Base-by-base conservation (phyloP, 1,140 invertebrate species). In the Halictus rubicundus region DNA sequence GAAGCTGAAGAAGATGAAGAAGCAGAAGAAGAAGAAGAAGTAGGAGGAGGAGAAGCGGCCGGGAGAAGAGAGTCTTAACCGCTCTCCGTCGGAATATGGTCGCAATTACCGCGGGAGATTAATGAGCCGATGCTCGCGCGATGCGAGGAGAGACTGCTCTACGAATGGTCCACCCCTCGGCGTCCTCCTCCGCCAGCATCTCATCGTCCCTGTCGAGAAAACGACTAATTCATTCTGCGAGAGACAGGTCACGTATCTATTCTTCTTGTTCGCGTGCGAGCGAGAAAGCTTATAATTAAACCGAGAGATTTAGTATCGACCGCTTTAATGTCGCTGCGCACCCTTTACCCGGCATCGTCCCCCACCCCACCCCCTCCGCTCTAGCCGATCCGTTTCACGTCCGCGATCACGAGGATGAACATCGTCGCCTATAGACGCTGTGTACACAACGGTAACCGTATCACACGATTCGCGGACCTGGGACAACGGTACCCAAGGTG, bases 51-150 rank as follows among this genome's bases (percentile, higher is more conserved):
- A 82, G 72, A 78, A 64, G 64, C 69, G 73, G 83, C 46, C 39
- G 77, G n/a, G n/a, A 73, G 77, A 75, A 83, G 82, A 78, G 77
- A 81, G 82, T 83, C 85, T 87, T 88, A 85, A 84, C 79, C 80
- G 85, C 76, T 79, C 83, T 88, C 86, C 78, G 83, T 89, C 70
- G 80, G 89, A 87, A 89, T 90, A 90, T 89, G 88, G 89, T 90
- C 87, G 88, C 89, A 90, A 91, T 91, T 91, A 91, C 89, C 77
- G 78, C 85, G 63, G 81, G 90, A 91, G 90, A 91, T 91, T 91
- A 91, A 91, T 91, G 89, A 91, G 87, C 85, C 89, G 89, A 90
- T 90, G 88, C 88, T 88, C 82, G 84, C 85, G 79, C 86, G 78
- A 86, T 87, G 85, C 85, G 85, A 84, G 32, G 32, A 32, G 85